Conservation (phyloP, 2,113 vertebrate species). For the Lichenostomus cassidix region DNA sequence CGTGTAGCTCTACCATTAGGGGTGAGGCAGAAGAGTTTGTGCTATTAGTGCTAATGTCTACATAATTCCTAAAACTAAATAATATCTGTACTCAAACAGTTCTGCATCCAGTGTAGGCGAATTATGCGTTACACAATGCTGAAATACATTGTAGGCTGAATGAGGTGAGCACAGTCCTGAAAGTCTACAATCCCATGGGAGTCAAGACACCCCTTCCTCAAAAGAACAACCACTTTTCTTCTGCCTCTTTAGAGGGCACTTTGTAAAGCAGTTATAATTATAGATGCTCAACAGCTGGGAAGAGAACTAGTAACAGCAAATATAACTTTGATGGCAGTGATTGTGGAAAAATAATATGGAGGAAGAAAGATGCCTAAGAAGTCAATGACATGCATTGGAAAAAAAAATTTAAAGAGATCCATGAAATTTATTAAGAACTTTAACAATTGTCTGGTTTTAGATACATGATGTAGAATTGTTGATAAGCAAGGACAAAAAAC, state of each 20-base stretch:
- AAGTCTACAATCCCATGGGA: not conserved
- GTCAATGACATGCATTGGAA: not conserved
- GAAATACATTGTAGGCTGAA: not conserved
- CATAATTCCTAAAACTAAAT: not conserved
- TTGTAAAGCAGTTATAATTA: slow-evolving; percentile 40
- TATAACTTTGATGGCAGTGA: slow-evolving; percentile 21
- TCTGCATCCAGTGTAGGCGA: not conserved
- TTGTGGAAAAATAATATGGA: slow-evolving; percentile 33
- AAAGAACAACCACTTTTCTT: not conserved
- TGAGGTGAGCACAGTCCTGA: not conserved
- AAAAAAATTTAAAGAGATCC: not conserved
- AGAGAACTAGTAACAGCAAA: slow-evolving; percentile 25
- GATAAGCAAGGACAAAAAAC: not conserved
- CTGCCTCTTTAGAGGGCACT: not conserved
- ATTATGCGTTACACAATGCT: not conserved
- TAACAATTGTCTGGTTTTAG: not conserved
- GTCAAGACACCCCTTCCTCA: not conserved
- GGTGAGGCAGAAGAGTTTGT: not conserved
- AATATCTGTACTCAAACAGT: not conserved
- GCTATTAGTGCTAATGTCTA: not conserved
- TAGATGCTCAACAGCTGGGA: slow-evolving; percentile 43
- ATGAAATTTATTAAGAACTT: not conserved
- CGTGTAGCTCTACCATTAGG: not conserved
- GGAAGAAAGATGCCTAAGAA: slow-evolving; percentile 16
- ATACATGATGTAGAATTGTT: not conserved